Base-by-base conservation (phyloP, 2,888 invertebrate genomes). In the Crioceris asparagi region DNA sequence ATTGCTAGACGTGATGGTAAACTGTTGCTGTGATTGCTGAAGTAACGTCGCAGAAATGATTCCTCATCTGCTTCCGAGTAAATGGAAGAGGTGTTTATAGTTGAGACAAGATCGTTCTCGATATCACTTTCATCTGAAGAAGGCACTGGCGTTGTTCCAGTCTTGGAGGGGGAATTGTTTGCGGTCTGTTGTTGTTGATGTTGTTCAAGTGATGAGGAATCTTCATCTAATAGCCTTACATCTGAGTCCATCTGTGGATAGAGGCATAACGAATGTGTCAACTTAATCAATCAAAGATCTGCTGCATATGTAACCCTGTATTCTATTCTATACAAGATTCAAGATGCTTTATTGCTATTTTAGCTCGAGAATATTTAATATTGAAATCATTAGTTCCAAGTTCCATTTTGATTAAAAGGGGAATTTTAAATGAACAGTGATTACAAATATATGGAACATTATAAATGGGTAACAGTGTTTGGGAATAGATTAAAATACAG, bases 11-110 rank as follows among this genome's bases (percentile, higher is more conserved):
- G 68, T 42, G 77, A 78, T 17, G 81, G 79, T 43, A 80, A 64
- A 51, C 75, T 74, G 58, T 79, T 80, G 46, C 78, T 79, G 56
- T 81, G 80, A 48, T 78, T 78, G 62, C 79, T 71, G 60, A 81
- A 81, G 56, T 80, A 80, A 55, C 80, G 77, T 51, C 79, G 78
- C 55, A 80, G 77, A 56, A 77, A 78, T 47, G 68, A 54, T 8
- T 55, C 54, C n/a, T 56, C 54, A 25, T 33, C 17, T 45, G 35
- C 30, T 35, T 40, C 75, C n/a, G 79, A 77, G 52, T 79, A 79
- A n/a, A n/a, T n/a, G n/a, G n/a, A n/a, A n/a, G n/a, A n/a, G 62
- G 79, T 76, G 59, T 78, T 37, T 45, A 79, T 77, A 29, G 76
- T 74, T 35, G 75, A 74, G 6, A 76, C 72, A 46, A 77, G 62